Evolutionary conservation across 2,888 invertebrate genomes (phyloP).

Genomic region (Osmoderma eremita): DNA sequence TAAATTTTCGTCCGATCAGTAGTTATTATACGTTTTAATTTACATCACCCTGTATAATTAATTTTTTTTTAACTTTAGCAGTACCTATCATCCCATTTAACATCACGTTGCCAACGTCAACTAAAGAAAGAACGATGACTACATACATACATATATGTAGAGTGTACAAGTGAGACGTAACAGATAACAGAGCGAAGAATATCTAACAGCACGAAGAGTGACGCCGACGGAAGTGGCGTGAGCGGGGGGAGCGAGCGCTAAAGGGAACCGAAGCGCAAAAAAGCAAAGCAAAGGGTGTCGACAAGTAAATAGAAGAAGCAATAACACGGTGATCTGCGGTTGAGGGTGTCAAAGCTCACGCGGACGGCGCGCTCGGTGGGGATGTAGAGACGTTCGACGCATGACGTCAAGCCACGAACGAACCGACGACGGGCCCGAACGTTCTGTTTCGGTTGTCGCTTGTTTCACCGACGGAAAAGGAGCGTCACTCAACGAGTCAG

Average conservation of each 20-base stretch:
- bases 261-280: slow-evolving; percentile 44
- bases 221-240: neutral
- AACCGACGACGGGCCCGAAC: too few relatives aligned
- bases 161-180: too few relatives aligned
- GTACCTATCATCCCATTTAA: too few relatives aligned
- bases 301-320: slow-evolving; percentile 63
- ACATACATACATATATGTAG: too few relatives aligned
- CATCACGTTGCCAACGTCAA: too few relatives aligned
- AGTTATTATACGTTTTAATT: too few relatives aligned
- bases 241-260: neutral
- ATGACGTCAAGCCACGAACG: slow-evolving; percentile 60
- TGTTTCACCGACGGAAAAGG: slow-evolving; percentile 50
- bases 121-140: too few relatives aligned
- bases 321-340: slow-evolving; percentile 64
- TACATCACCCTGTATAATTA: too few relatives aligned
- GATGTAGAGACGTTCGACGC: slow-evolving; percentile 55
- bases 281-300: slow-evolving; percentile 56
- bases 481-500: slow-evolving; percentile 60
- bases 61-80: too few relatives aligned
- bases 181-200: too few relatives aligned
- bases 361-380: slow-evolving; percentile 52
- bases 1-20: too few relatives aligned
- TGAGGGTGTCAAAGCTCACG: slow-evolving; percentile 62
- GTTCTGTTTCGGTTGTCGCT: slow-evolving; percentile 57
- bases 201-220: too few relatives aligned